Conservation (phyloP, 2,797 vertebrate genomes). For the Mareca strepera region DNA sequence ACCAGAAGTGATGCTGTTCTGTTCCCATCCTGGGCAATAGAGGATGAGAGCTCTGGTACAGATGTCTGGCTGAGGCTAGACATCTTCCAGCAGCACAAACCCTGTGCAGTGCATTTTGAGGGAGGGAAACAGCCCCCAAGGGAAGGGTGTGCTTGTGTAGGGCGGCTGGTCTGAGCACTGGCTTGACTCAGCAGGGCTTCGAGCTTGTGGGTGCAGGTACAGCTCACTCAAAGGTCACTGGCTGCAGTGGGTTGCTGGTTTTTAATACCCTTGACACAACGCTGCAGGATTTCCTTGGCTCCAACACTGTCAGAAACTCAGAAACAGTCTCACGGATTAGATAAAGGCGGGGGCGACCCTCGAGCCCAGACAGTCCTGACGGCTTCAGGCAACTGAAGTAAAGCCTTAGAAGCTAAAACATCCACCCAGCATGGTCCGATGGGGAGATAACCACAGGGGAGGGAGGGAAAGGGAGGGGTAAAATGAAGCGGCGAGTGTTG, state of each 20-base stretch:
- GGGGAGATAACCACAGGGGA: neutral
- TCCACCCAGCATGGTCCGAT: fast-evolving
- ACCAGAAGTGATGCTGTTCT: neutral
- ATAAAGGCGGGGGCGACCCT: neutral
- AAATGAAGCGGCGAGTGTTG: neutral
- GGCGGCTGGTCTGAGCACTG: neutral
- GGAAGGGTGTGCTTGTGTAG: neutral
- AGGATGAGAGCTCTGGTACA: neutral
- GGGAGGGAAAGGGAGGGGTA: neutral
- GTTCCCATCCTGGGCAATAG: neutral
- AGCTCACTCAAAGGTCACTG: neutral
- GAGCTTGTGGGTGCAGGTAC: neutral
- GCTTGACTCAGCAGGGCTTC: neutral
- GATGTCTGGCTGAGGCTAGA: neutral
- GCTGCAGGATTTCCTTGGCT: neutral
- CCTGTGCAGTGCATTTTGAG: neutral
- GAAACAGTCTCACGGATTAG: neutral
- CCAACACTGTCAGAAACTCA: neutral
- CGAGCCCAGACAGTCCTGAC: neutral
- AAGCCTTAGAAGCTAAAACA: neutral
- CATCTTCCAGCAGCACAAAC: neutral
- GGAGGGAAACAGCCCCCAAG: fast-evolving
- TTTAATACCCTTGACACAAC: neutral
- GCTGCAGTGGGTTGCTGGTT: neutral
- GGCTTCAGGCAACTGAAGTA: neutral